Evolutionary conservation across 2,113 vertebrate genomes (phyloP), one percentile per base, ranked within the genome.

Genomic region (Ascaphus truei): DNA sequence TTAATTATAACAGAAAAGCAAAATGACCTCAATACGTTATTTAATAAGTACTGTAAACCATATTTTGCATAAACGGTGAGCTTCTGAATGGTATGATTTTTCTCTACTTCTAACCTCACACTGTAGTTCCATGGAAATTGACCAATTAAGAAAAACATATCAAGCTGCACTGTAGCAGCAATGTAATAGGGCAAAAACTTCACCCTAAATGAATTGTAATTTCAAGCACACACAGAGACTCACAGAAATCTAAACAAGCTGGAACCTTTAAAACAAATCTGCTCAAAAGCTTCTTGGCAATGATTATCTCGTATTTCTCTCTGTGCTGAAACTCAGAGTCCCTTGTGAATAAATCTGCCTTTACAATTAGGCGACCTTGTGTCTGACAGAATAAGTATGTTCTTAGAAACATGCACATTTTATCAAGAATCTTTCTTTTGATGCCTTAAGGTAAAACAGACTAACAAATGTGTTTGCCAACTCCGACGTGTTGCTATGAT

Each of bases 401-500:
- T 31, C 2, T 20, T 18, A 29, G 53, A 56, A 18, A 56, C 37
- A 43, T 61, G 37, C 25, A 45, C 45, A 18, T 18, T 7, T 61
- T 45, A 62, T 25, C 7, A 62, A 31, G 27, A 47, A 25, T 45
- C 12, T 16, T 45, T 45, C 45, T 45, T 62, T 7, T 45, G 47
- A 29, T 45, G 8, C 39, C 37, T 26, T n/a, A 3, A 45, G 59
- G 59, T 45, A 47, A 47, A 30, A 39, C 47, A 62, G 31, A 47
- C 26, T 62, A 62, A 62, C 47, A 62, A 62, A 47, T 18, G 25
- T 62, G 45, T 43, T 62, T 62, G 59, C 36, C 25, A 45, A 25
- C 25, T 45, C 12, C 47, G 41, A 47, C 37, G 47, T 45, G 26
- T 15, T 41, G 18, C 12, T 31, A 27, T 22, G 23, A 13, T 47